Evolutionary conservation across 1,140 invertebrate species (phyloP), one percentile per base, ranked within the genome.

Genomic region (Aphis craccivora): DNA sequence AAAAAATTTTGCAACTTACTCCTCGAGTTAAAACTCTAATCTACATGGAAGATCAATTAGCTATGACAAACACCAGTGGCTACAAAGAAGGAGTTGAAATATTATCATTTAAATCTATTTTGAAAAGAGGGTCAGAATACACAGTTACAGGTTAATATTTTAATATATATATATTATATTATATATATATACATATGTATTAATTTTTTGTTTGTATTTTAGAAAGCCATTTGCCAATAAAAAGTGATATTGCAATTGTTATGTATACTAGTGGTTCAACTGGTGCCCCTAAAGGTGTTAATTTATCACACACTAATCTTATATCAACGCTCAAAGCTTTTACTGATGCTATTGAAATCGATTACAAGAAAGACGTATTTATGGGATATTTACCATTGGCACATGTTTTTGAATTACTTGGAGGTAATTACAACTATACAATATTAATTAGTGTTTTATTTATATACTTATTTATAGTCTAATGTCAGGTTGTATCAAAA

Each of bases 231-330:
- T 95, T 96, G 25, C 98, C 98, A 25, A 96, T 96, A 37, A 95
- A 96, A 4, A 96, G 97, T 18, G 98, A 99, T 94, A 97, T 97
- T 30, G 98, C 98, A 37, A 98, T 99, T 94, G 98, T 99, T 83
- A 99, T 99, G 98, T 99, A 99, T 96, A 99, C 98, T 1, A 98
- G 98, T 94, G 98, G 98, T 3, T 99, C 98, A 0, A 99, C 98
- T 0, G 98, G 98, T 53, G 97, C 97, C 93, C 98, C 98, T 0
- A 99, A 99, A 95, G 97, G 97, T 51, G 97, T 98, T 3, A 95
- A 98, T 45, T 95, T 98, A n/a, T 97, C 98, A 1, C 99, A 99
- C 95, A 96, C 96, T 94, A 99, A 99, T 95, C 97, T 99, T 94
- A 96, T 99, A 94, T 96, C 97, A 55, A 98, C 98, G 7, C 96